Base-by-base conservation (phyloP, 2,797 vertebrate genomes). In the Sebastes hubbsi region DNA sequence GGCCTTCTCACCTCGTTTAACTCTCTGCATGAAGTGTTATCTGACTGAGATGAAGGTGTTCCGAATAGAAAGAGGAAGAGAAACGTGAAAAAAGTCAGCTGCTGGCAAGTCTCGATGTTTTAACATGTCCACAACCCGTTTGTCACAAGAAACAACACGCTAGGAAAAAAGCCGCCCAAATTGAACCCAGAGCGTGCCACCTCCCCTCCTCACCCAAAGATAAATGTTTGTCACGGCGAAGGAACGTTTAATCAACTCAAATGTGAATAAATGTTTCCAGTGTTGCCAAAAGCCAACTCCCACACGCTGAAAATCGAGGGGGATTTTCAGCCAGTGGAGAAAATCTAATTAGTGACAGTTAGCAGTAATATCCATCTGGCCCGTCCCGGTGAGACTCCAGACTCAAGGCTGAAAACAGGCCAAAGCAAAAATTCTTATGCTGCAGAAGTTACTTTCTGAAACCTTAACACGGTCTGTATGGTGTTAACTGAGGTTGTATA, bases 291-390 rank as follows among this genome's bases (percentile, higher is more conserved):
- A 77, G 82, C 75, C 80, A 72, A 83, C 89, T 90, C 90, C 89
- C 85, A 89, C 90, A 34, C 32, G 56, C 72, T 78, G 46, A 81
- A 84, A 86, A 78, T 78, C 68, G 25, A 77, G 77, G 80, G 88
- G 84, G 75, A 86, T 88, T 91, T 90, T 92, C 75, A 88, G 87
- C 87, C 79, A 79, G 86, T 78, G 84, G 81, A 93, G 88, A 91
- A 88, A 94, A 92, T 93, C 81, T 66, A 89, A 93, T 93, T 94
- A 92, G 85, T 85, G 87, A 86, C 84, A 86, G 88, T 91, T 90
- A 87, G 87, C 70, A 69, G 81, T 91, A 79, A 89, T 89, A 78
- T 86, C 86, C 87, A 85, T 87, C 88, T 92, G 86, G 79, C 68
- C 73, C 56, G 27, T 75, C 80, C 74, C 78, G 38, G 56, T 72